A percentile compares a stretch with the other conserved stretches of the same genome.
phyloP scores from a whole-genome alignment of 2,797 vertebrate species.

The Chelmon rostratus region DNA sequence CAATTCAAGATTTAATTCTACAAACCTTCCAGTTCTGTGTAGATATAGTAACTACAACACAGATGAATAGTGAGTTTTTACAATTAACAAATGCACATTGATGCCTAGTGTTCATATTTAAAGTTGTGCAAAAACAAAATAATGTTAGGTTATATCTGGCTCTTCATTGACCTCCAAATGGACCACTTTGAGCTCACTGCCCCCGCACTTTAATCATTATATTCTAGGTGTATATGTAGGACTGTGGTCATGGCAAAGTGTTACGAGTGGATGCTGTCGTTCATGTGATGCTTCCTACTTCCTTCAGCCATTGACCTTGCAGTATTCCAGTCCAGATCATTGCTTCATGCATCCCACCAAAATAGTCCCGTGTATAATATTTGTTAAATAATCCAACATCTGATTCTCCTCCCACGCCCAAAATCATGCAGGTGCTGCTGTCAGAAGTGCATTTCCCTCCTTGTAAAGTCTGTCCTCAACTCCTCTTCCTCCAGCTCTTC shows the following conservation, averaged over 20 bases:
- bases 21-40: background rate
- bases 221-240: background rate
- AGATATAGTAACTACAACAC: background rate
- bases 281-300: constrained; percentile 4
- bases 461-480: constrained; percentile 35
- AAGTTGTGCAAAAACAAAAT: constrained; percentile 7
- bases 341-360: background rate
- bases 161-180: constrained; percentile 16
- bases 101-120: background rate
- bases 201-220: background rate
- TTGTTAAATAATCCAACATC: constrained; percentile 6
- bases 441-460: constrained; percentile 7
- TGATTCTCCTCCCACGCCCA: background rate
- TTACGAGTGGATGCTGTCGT: constrained; percentile 1
- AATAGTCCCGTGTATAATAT: background rate
- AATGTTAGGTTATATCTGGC: background rate
- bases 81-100: background rate
- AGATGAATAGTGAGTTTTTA: background rate
- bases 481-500: constrained; percentile 55
- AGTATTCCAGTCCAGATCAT: constrained; percentile 17
- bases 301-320: constrained; percentile 29
- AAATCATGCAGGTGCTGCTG: constrained; percentile 23
- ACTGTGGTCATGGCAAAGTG: background rate
- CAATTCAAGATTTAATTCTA: background rate
- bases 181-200: background rate